Percentiles rank a stretch among this genome's conserved stretches.
phyloP scores from a whole-genome alignment of 2,113 vertebrate species.

The Oxygymnocypris stewartii region DNA sequence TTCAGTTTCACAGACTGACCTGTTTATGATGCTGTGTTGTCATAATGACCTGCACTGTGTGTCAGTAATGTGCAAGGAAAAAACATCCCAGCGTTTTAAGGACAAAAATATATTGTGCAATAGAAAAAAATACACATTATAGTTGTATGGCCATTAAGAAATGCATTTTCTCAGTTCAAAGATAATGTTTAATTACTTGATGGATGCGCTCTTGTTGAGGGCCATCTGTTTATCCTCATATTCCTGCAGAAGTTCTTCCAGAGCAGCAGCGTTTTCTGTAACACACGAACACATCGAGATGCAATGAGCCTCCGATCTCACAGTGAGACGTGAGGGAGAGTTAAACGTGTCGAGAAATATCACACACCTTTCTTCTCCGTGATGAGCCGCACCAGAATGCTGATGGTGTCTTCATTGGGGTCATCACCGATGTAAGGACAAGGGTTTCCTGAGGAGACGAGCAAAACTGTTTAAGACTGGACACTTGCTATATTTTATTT shows the following conservation, averaged over 20 bases:
- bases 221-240: slow-evolving; percentile 83
- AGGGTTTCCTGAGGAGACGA: slow-evolving; percentile 70
- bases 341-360: background rate
- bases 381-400: slow-evolving; percentile 90
- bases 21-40: background rate
- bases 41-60: background rate
- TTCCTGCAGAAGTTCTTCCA: slow-evolving; percentile 93
- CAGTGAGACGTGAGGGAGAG: slow-evolving; percentile 3
- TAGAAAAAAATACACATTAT: background rate
- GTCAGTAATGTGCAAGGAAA: background rate
- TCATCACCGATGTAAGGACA: slow-evolving; percentile 83
- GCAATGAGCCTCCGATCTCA: background rate
- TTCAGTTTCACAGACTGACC: background rate
- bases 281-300: slow-evolving; percentile 33
- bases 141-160: background rate
- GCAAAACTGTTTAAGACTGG: background rate
- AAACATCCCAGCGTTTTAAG: background rate
- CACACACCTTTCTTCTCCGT: slow-evolving; percentile 91
- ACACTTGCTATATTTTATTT: background rate
- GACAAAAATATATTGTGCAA: background rate
- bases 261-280: slow-evolving; percentile 88
- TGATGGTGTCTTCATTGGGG: slow-evolving; percentile 92
- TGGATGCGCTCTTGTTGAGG: slow-evolving; percentile 70
- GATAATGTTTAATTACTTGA: slow-evolving; percentile 74
- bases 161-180: background rate